These are phyloP conservation scores for Poecilia velifera DNA, from an alignment of 2,797 vertebrate species.

Conservation along the genomic window DNA sequence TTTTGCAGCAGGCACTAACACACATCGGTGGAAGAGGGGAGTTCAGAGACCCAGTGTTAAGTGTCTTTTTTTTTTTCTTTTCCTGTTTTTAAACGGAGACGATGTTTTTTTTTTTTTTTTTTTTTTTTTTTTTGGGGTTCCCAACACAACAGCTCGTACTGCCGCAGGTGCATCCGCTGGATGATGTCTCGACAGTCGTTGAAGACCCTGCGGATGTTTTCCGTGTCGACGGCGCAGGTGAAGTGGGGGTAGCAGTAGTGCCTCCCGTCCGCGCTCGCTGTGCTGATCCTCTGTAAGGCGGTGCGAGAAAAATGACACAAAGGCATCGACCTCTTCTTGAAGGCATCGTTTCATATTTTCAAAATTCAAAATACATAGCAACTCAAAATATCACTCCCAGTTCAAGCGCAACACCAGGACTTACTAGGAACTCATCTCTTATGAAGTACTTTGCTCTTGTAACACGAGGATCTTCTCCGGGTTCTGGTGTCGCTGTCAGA, in stretches of 20 bases:
- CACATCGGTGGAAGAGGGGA: conserved; percentile 52
- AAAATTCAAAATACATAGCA: not conserved
- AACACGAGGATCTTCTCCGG: conserved; percentile 93
- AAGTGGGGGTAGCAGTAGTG: conserved; percentile 99
- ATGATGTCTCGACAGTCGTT: conserved; percentile 99
- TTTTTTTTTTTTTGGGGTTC: conserved; percentile 43
- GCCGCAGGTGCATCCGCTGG: conserved; percentile 98
- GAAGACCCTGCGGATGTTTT: conserved; percentile 98
- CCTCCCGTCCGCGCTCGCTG: conserved; percentile 95
- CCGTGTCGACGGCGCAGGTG: conserved; percentile 97
- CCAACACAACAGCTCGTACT: conserved; percentile 92
- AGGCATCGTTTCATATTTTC: not conserved
- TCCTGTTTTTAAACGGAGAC: not conserved
- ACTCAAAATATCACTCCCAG: not conserved
- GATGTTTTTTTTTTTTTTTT: conserved; percentile 39
- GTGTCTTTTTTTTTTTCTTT: conserved; percentile 44
- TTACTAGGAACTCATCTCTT: conserved; percentile 97
- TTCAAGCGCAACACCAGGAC: conserved; percentile 42
- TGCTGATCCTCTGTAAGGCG: conserved; percentile 93
- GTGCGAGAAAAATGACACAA: not conserved
- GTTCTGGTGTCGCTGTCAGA: conserved; percentile 89
- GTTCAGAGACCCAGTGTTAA: conserved; percentile 58
- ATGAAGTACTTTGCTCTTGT: conserved; percentile 99
- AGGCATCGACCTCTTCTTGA: not conserved
- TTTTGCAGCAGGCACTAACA: conserved; percentile 52